Percentiles rank a stretch among this genome's conserved stretches.
phyloP scores from a whole-genome alignment of 1,140 invertebrate genomes.

The Littorina saxatilis region DNA sequence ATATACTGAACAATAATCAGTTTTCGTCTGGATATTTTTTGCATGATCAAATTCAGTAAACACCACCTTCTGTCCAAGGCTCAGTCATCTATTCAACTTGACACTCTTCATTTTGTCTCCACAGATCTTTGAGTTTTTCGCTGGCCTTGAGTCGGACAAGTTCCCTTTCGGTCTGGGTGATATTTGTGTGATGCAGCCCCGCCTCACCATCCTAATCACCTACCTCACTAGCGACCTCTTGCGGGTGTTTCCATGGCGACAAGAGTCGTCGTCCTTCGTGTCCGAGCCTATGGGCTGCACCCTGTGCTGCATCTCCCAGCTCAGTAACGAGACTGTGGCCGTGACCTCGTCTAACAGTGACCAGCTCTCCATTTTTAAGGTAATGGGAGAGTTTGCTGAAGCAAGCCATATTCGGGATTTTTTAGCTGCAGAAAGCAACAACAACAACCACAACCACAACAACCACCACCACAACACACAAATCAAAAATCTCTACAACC shows the following conservation, averaged over 20 bases:
- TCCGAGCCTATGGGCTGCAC: conserved; percentile 16
- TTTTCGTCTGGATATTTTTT: too few relatives aligned
- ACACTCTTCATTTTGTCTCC: background rate
- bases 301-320: conserved; percentile 22
- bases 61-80: too few relatives aligned
- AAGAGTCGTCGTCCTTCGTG: conserved; percentile 11
- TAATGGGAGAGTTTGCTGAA: background rate
- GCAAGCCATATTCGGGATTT: too few relatives aligned
- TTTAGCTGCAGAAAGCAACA: too few relatives aligned
- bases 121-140: conserved; percentile 22
- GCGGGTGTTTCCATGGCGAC: conserved; percentile 24
- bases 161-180: conserved; percentile 22
- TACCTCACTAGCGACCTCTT: conserved; percentile 24
- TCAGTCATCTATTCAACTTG: too few relatives aligned
- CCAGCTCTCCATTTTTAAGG: conserved; percentile 18
- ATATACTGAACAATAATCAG: too few relatives aligned
- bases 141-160: conserved; percentile 20
- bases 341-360: conserved; percentile 18
- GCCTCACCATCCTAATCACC: conserved; percentile 1
- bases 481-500: too few relatives aligned
- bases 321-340: background rate
- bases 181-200: conserved; percentile 12
- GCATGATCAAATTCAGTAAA: too few relatives aligned
- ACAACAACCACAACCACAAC: too few relatives aligned
- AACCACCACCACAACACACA: too few relatives aligned